Conservation (phyloP, 2,888 invertebrate genomes). For the Cantharis flavilabris region DNA sequence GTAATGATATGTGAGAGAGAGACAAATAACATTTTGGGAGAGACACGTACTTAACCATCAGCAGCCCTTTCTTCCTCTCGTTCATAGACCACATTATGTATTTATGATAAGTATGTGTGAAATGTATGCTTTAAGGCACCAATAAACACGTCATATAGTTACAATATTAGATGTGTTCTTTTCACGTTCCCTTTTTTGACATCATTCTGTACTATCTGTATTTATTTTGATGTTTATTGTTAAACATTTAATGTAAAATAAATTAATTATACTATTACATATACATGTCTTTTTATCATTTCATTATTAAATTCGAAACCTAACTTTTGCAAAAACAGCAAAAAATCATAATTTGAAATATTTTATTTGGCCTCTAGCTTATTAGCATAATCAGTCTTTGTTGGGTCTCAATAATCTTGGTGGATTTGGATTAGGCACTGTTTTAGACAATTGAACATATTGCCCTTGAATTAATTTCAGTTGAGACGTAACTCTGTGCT, state of each 20-base stretch:
- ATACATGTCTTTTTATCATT: not conserved
- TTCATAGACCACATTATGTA: conserved; percentile 37
- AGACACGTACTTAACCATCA: conserved; percentile 55
- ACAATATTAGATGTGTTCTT: conserved; percentile 56
- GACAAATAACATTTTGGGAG: conserved; percentile 44
- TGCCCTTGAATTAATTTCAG: conserved; percentile 71
- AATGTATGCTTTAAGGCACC: conserved; percentile 57
- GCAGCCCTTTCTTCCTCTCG: conserved; percentile 50
- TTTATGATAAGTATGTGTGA: conserved; percentile 51
- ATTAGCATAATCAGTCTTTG: not conserved
- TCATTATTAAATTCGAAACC: not conserved
- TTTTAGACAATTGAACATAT: conserved; percentile 64
- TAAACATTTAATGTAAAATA: conserved; percentile 51
- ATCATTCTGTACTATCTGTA: conserved; percentile 44
- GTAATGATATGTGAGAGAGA: conserved; percentile 52
- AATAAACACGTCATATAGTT: conserved; percentile 70
- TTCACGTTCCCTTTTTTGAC: conserved; percentile 38
- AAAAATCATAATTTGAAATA: not conserved
- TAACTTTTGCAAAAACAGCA: not conserved
- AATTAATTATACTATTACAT: conserved; percentile 44
- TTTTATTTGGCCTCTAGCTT: not conserved
- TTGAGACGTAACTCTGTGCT: conserved; percentile 58
- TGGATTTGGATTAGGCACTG: conserved; percentile 51
- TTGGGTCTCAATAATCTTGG: conserved; percentile 28
- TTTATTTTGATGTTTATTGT: conserved; percentile 52